Percentiles rank a stretch among this genome's conserved stretches.
Evolutionary conservation across 2,888 invertebrate species (phyloP).

Genomic region (Melangyna quadrimaculata): DNA sequence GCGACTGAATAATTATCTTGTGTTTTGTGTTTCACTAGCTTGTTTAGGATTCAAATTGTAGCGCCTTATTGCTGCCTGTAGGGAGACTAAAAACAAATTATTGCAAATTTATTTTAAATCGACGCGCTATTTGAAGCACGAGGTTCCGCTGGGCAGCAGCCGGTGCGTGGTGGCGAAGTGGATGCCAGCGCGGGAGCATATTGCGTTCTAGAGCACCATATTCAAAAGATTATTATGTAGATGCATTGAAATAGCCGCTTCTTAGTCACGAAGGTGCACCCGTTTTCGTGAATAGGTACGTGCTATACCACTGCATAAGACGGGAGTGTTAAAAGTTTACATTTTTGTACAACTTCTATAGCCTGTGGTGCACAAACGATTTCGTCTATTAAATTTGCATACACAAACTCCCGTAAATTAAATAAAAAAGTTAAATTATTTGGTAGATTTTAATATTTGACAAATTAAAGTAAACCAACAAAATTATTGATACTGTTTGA

Average conservation of each 20-base stretch:
- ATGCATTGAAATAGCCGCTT: conserved; percentile 26
- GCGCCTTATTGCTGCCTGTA: background rate
- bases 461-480: background rate
- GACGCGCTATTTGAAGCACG: background rate
- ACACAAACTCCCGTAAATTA: background rate
- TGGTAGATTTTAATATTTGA: background rate
- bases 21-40: conserved; percentile 18
- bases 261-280: conserved; percentile 29
- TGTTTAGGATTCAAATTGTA: conserved; percentile 15
- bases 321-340: background rate
- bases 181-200: too few relatives aligned
- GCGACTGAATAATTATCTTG: conserved; percentile 32
- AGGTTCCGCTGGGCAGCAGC: background rate
- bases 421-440: background rate
- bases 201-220: background rate
- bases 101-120: conserved; percentile 25
- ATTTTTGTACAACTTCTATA: background rate
- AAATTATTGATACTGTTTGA: background rate
- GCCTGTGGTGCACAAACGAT: background rate
- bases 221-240: conserved; percentile 25
- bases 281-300: background rate
- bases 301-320: background rate
- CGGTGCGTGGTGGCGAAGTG: too few relatives aligned
- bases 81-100: conserved; percentile 12
- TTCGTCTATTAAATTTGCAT: conserved; percentile 8